Conservation (phyloP, 2,888 invertebrate species). For the Marronus borbonicus region DNA sequence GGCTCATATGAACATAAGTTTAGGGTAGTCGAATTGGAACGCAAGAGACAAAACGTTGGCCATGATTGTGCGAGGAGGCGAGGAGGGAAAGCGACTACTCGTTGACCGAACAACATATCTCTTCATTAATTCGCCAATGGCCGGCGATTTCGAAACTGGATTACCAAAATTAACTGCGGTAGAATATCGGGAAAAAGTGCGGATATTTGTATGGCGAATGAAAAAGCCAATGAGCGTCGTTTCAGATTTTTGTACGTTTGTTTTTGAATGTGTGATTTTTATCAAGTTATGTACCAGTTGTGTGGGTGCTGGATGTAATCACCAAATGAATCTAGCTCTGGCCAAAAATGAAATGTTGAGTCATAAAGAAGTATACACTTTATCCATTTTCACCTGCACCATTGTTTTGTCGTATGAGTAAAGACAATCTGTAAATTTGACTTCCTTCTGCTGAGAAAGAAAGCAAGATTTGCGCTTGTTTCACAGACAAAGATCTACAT, state of each 20-base stretch:
- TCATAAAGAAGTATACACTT: too few relatives aligned
- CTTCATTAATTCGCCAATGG: conserved; percentile 32
- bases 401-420: too few relatives aligned
- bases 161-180: conserved; percentile 27
- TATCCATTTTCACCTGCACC: too few relatives aligned
- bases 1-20: neutral
- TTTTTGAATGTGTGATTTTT: too few relatives aligned
- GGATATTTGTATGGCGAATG: neutral
- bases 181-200: neutral
- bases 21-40: neutral
- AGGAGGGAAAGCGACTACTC: neutral
- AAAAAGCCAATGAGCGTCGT: conserved; percentile 9
- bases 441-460: too few relatives aligned
- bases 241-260: neutral
- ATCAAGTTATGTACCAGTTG: too few relatives aligned
- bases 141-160: conserved; percentile 8
- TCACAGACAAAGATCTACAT: too few relatives aligned
- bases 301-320: too few relatives aligned
- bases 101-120: conserved; percentile 28
- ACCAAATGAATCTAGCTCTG: too few relatives aligned
- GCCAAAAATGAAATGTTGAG: too few relatives aligned
- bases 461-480: too few relatives aligned
- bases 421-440: too few relatives aligned
- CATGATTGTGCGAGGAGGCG: neutral
- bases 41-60: neutral